phyloP scores from a whole-genome alignment of 2,113 vertebrate genomes.

The Isichthys henryi region DNA sequence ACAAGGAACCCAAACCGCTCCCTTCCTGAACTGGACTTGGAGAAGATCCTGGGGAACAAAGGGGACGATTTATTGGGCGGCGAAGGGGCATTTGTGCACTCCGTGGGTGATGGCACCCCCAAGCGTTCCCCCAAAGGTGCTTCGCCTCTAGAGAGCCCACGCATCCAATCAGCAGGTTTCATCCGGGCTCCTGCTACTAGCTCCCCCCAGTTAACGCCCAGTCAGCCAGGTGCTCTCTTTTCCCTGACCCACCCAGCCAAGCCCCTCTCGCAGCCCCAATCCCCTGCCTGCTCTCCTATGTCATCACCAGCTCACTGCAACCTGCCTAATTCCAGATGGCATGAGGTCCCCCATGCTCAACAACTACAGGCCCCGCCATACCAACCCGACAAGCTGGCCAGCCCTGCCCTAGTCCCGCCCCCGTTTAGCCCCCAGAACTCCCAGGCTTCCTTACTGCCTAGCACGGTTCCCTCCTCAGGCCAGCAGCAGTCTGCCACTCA shows the following conservation, averaged over 20 bases:
- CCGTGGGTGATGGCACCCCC: slow-evolving; percentile 47
- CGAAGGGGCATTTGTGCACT: slow-evolving; percentile 55
- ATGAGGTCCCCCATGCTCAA: slow-evolving; percentile 56
- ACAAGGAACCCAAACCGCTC: slow-evolving; percentile 76
- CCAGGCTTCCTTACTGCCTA: slow-evolving; percentile 60
- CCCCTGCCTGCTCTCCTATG: slow-evolving; percentile 58
- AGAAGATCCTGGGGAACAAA: slow-evolving; percentile 76
- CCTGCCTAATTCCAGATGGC: slow-evolving; percentile 65
- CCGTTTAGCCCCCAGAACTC: slow-evolving; percentile 69
- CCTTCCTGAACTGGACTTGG: slow-evolving; percentile 69
- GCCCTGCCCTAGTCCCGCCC: slow-evolving; percentile 64
- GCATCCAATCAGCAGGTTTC: slow-evolving; percentile 60
- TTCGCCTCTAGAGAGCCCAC: slow-evolving; percentile 63
- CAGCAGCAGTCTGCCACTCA: slow-evolving; percentile 2
- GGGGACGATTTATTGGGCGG: slow-evolving; percentile 60
- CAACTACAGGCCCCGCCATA: slow-evolving; percentile 74
- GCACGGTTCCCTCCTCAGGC: slow-evolving; percentile 43
- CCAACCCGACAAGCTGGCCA: slow-evolving; percentile 65
- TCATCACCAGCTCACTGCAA: slow-evolving; percentile 55
- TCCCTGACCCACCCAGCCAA: slow-evolving; percentile 52
- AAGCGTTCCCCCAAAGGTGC: slow-evolving; percentile 62
- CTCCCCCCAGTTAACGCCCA: slow-evolving; percentile 63
- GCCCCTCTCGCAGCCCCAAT: slow-evolving; percentile 54
- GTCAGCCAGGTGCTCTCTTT: slow-evolving; percentile 63
- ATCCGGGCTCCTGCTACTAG: slow-evolving; percentile 47